Evolutionary conservation across 2,113 vertebrate species (phyloP).

Genomic region (Cynopterus brachyotis): DNA sequence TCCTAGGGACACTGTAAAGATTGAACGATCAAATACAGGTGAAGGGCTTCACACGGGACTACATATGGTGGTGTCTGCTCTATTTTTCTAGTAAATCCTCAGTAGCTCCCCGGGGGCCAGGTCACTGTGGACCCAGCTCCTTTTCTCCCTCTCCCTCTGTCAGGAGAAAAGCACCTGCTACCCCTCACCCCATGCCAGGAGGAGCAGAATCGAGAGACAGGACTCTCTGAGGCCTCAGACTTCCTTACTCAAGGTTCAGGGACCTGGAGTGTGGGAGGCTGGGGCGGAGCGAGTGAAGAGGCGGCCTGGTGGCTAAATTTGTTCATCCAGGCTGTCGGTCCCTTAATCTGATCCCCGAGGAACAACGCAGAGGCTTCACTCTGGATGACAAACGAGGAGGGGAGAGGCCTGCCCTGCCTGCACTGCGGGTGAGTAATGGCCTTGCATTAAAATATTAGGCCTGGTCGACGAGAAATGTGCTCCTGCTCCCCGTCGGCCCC

Average conservation of each 20-base stretch:
- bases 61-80: no score
- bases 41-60: neutral
- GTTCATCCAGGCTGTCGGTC: conserved; percentile 54
- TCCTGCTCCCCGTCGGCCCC: neutral
- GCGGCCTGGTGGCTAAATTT: neutral
- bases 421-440: conserved; percentile 79
- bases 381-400: conserved; percentile 76
- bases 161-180: no score
- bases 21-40: neutral
- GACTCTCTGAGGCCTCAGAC: neutral
- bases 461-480: conserved; percentile 60
- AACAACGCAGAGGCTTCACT: conserved; percentile 48
- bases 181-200: neutral
- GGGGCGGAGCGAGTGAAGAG: neutral
- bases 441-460: conserved; percentile 85
- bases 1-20: neutral
- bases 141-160: neutral
- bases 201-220: neutral
- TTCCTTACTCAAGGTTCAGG: neutral
- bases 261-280: neutral
- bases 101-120: neutral
- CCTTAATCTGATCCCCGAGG: conserved; percentile 66
- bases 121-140: neutral
- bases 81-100: neutral
- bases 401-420: conserved; percentile 46